phyloP scores from a whole-genome alignment of 2,888 invertebrate genomes.

The Rhagonycha fulva region DNA sequence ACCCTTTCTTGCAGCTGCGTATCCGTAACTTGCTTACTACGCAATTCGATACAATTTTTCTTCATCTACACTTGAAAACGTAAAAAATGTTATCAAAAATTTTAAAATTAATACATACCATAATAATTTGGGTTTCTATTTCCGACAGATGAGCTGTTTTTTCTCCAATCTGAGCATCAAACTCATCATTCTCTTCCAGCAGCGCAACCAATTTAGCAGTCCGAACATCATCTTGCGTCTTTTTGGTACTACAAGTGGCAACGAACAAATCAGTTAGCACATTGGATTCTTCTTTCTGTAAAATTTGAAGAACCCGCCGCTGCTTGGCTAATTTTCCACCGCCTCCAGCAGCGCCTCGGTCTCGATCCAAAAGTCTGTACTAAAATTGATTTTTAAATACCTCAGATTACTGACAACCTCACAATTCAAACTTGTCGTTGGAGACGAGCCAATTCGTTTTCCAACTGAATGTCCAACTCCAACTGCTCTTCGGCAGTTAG shows the following conservation, averaged over 20 bases:
- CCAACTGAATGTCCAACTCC: constrained; percentile 78
- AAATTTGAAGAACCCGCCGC: constrained; percentile 63
- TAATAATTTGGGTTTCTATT: constrained; percentile 58
- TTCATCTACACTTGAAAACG: constrained; percentile 48
- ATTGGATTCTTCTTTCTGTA: constrained; percentile 67
- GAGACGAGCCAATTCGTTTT: constrained; percentile 75
- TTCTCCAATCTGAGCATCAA: constrained; percentile 45
- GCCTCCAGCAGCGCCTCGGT: constrained; percentile 58
- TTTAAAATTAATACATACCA: constrained; percentile 27
- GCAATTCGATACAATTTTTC: constrained; percentile 52
- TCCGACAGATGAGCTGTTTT: constrained; percentile 55
- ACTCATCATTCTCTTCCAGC: constrained; percentile 59
- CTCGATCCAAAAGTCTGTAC: constrained; percentile 82
- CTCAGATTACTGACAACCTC: neutral
- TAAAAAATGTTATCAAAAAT: neutral
- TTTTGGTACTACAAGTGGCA: constrained; percentile 62
- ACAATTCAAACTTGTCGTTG: constrained; percentile 66
- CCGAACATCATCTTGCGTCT: constrained; percentile 59
- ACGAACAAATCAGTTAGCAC: constrained; percentile 66
- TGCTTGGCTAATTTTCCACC: constrained; percentile 68
- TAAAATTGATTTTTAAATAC: constrained; percentile 42
- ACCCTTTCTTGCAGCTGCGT: constrained; percentile 57
- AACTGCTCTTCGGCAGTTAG: constrained; percentile 62
- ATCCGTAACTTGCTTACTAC: constrained; percentile 56
- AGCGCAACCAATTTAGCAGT: constrained; percentile 58